Percentiles rank a stretch among this genome's conserved stretches.
These are phyloP conservation scores for Gonatopus flavifemur DNA, from an alignment of 1,140 invertebrate genomes.

Conservation along the genomic window DNA sequence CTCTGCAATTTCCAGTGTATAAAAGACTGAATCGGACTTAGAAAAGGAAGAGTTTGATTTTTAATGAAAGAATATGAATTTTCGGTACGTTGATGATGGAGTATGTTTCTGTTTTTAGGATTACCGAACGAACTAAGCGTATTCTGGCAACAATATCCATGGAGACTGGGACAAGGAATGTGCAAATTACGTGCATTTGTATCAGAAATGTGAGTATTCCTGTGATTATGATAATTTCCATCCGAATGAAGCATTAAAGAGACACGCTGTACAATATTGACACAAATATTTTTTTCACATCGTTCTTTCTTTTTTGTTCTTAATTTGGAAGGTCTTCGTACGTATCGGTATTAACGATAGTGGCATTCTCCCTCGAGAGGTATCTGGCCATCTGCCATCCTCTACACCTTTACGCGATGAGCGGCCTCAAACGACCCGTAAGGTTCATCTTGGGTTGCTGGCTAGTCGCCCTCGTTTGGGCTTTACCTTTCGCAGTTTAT, in stretches of 20 bases:
- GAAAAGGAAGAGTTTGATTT: too few species aligned
- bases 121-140: slow-evolving; percentile 81
- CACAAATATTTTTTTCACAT: neutral
- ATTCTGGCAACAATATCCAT: slow-evolving; percentile 92
- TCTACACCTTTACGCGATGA: slow-evolving; percentile 76
- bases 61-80: too few species aligned
- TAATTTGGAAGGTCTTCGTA: slow-evolving; percentile 71
- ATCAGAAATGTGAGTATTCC: slow-evolving; percentile 47
- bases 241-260: neutral
- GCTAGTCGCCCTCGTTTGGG: slow-evolving; percentile 73
- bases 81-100: too few species aligned
- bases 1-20: too few species aligned
- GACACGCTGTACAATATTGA: neutral
- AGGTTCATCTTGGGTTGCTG: slow-evolving; percentile 79
- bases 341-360: slow-evolving; percentile 88
- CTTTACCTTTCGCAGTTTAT: slow-evolving; percentile 77
- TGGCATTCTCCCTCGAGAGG: slow-evolving; percentile 82
- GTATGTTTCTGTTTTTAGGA: slow-evolving; percentile 61
- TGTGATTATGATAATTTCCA: neutral
- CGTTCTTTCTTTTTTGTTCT: neutral
- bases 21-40: too few species aligned
- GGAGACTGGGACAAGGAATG: slow-evolving; percentile 75
- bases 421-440: slow-evolving; percentile 76
- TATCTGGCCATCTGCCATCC: slow-evolving; percentile 94
- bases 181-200: slow-evolving; percentile 79